Conservation (phyloP, 2,888 invertebrate genomes). For the Pyralis farinalis region DNA sequence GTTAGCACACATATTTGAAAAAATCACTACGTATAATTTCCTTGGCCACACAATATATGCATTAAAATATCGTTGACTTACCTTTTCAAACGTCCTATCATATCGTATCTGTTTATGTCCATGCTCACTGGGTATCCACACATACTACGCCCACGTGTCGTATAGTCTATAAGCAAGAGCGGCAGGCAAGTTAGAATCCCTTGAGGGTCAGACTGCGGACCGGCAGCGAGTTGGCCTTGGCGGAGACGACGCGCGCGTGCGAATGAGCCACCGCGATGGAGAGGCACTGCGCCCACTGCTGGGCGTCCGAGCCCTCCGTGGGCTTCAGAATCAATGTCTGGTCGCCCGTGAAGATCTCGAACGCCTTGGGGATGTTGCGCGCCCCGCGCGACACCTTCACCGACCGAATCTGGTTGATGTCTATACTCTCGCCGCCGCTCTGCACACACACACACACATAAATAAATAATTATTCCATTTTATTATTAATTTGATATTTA, state of each 20-base stretch:
- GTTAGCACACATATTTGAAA: too few relatives aligned
- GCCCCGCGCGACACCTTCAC: constrained; percentile 96
- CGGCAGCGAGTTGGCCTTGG: constrained; percentile 74
- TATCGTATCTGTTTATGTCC: too few relatives aligned
- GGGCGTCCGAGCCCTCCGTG: constrained; percentile 95
- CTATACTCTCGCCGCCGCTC: constrained; percentile 93
- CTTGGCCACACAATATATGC: too few relatives aligned
- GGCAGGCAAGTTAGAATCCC: constrained; percentile 47
- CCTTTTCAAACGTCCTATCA: too few relatives aligned
- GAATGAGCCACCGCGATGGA: constrained; percentile 96
- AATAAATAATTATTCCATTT: too few relatives aligned
- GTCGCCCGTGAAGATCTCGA: constrained; percentile 97
- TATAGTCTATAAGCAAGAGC: neutral
- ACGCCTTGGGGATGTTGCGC: constrained; percentile 96
- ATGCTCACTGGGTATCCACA: too few relatives aligned
- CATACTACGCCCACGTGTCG: too few relatives aligned
- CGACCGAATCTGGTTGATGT: constrained; percentile 95
- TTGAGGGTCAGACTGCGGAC: constrained; percentile 72
- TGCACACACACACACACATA: constrained; percentile 39
- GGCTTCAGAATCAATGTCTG: constrained; percentile 96
- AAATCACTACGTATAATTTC: too few relatives aligned
- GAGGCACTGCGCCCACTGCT: constrained; percentile 97
- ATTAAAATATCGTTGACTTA: too few relatives aligned
- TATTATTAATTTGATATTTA: too few relatives aligned
- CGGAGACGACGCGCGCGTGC: constrained; percentile 82